Evolutionary conservation across 2,888 invertebrate species (phyloP).

Genomic region (Hipparchia sbordonii): DNA sequence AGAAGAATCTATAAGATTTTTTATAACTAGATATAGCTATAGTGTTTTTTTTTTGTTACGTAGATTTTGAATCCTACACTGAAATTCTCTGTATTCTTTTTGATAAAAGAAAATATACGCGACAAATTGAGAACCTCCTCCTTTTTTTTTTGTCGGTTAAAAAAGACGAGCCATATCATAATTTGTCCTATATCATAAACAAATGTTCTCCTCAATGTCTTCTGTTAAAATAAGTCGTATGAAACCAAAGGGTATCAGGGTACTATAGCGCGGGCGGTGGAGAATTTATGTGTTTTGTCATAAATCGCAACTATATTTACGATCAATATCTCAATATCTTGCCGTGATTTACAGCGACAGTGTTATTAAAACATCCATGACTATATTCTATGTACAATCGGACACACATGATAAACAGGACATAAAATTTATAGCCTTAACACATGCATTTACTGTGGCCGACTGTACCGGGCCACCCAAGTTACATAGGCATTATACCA

Average conservation of each 20-base stretch:
- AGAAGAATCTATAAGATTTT: too few relatives aligned
- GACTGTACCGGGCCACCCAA: constrained; percentile 30
- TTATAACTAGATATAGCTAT: too few relatives aligned
- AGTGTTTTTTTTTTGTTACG: neutral
- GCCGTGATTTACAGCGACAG: constrained; percentile 68
- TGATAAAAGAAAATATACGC: too few relatives aligned
- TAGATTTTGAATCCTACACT: too few relatives aligned
- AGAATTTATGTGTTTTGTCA: constrained; percentile 69
- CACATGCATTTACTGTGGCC: neutral
- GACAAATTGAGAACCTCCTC: too few relatives aligned
- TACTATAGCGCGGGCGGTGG: constrained; percentile 41
- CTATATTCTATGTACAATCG: constrained; percentile 20
- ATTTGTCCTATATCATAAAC: neutral
- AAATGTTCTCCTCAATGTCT: constrained; percentile 27
- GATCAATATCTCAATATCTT: constrained; percentile 74
- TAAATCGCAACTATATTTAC: constrained; percentile 73
- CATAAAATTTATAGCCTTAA: constrained; percentile 1
- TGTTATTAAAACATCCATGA: constrained; percentile 51
- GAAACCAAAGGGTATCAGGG: constrained; percentile 23
- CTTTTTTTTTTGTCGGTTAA: too few relatives aligned
- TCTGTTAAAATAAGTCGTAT: constrained; percentile 18
- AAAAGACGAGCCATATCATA: neutral
- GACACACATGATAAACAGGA: constrained; percentile 2
- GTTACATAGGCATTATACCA: constrained; percentile 10
- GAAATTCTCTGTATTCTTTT: too few relatives aligned